Evolutionary conservation across 2,888 invertebrate species (phyloP), one percentile per base, ranked within the genome.

Genomic region (Scaptomyza parva): DNA sequence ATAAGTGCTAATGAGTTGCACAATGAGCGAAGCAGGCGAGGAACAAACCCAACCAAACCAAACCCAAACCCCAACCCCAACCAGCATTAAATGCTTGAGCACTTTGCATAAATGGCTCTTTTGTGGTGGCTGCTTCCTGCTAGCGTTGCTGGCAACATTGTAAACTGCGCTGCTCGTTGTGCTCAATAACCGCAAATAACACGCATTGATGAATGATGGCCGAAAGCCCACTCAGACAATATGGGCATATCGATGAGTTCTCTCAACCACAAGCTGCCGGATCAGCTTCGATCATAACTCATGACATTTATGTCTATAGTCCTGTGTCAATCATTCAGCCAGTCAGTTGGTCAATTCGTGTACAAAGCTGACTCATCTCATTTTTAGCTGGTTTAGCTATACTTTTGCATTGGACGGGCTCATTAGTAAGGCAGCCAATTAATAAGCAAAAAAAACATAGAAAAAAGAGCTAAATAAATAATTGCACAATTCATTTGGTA

Each of bases 1-100:
- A 89, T 88, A 89, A 89, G 89, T 89, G 89, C 86, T 89, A 89
- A 89, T 89, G 89, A 89, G 89, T 89, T 89, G 79, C 79, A 71
- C 75, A 79, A 77, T 74, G 60, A 53, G 59, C 55, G 39, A 45
- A 24, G 62, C 35, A 58, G 6, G 44, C 43, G 12, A 2, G 12
- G 51, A 30, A 35, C 35, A 14, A 8, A 14, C 14, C 14, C 2
- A 35, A 14, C 35, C 35, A 26, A 24, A 24, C 28, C 30, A 0
- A 30, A 30, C 30, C 14, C 14, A 35, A n/a, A n/a, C 35, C 35
- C 30, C 14, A 7, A 35, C 8, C 14, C 9, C 7, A 40, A 47
- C 51, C 76, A 59, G 67, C 76, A 67, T 61, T 60, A 68, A 61
- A 68, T 61, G 67, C 57, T 40, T 55, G 37, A 69, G 62, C 70